phyloP scores from a whole-genome alignment of 2,888 invertebrate species.

The Oscheius sp. region DNA sequence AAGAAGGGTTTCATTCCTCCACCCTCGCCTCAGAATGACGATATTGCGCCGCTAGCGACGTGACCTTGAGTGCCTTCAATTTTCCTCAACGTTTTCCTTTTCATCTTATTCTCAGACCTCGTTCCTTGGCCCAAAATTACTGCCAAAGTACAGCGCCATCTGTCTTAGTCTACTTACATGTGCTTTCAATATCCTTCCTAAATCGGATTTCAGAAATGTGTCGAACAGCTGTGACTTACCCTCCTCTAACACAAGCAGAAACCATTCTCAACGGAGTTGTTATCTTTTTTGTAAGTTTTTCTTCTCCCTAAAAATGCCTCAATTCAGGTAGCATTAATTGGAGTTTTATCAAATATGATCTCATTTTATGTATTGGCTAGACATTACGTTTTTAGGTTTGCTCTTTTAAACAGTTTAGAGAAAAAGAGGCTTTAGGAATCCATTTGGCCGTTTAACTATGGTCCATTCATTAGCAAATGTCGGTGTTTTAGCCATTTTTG shows the following conservation, averaged over 20 bases:
- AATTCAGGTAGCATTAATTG: conserved; percentile 6
- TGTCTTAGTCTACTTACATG: background rate
- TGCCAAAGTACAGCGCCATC: too few species aligned
- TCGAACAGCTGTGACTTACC: background rate
- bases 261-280: background rate
- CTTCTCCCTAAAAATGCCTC: background rate
- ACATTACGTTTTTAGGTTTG: conserved; percentile 21
- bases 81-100: background rate
- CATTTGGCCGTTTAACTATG: conserved; percentile 21
- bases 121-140: too few species aligned
- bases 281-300: conserved; percentile 1
- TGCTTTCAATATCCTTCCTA: background rate
- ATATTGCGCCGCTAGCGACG: background rate
- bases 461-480: conserved; percentile 13
- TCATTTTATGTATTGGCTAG: conserved; percentile 14
- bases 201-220: background rate
- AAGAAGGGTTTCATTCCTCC: background rate
- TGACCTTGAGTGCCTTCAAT: conserved; percentile 23
- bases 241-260: background rate
- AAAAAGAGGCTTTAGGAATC: conserved; percentile 20
- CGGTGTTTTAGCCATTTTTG: conserved; percentile 19
- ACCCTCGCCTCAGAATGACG: background rate
- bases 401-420: background rate
- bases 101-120: background rate
- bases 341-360: conserved; percentile 5